Base-by-base conservation (phyloP, 2,797 vertebrate genomes). In the Graptemys geographica region DNA sequence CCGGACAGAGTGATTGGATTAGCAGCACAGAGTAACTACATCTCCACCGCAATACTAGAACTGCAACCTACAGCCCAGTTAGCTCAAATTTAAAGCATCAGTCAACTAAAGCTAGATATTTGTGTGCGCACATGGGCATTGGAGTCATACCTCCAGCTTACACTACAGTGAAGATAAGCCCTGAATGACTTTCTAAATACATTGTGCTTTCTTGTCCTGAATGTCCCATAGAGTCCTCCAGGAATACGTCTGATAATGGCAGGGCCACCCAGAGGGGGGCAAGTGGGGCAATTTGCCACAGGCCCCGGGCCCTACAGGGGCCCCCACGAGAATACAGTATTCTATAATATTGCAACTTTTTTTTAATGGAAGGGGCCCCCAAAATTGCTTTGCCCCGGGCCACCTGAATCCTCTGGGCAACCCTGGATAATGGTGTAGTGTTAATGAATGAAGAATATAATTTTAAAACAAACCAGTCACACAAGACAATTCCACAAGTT, bases 161-260 rank as follows among this genome's bases (percentile, higher is more conserved):
- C 16, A 37, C 33, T 69, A 33, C 86, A 53, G 86, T 5, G 89
- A 83, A 94, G 93, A 96, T 86, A 90, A 86, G 53, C 82, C 94
- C 92, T 95, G 92, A 86, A 95, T 90, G 87, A 91, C 89, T 88
- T 78, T 83, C 90, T 96, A 92, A 94, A 96, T 96, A 96, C 90
- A 84, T 89, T 52, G 49, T 56, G 6, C 44, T 76, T 28, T 47
- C 86, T 93, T 2, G 0, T 90, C 89, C 92, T 10, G 82, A 90
- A 74, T 76, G 89, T 87, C 96, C 90, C 81, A 27, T n/a, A 57
- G 85, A 11, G 87, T 95, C 94, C 91, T 94, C 89, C 92, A 95
- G 9, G 4, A 0, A 49, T 93, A 95, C 96, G 37, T 89, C 93
- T 90, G 90, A 97, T 74, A 92, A n/a, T 79, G 90, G 69, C 44